These are phyloP conservation scores for Morpho helenor DNA, from an alignment of 2,888 invertebrate genomes.

Conservation along the genomic window DNA sequence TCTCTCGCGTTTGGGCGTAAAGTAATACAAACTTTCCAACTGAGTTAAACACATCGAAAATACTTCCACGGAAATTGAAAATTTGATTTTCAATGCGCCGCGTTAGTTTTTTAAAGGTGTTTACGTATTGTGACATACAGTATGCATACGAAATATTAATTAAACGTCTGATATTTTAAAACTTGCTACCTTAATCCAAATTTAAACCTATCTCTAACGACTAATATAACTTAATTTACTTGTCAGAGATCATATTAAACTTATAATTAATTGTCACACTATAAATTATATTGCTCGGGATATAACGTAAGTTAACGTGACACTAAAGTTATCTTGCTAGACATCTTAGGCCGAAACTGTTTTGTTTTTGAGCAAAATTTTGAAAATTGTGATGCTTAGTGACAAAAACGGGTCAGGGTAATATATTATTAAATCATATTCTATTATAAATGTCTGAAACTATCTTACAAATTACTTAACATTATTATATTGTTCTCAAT, in stretches of 20 bases:
- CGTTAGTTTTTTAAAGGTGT: slow-evolving; percentile 45
- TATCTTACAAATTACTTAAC: slow-evolving; percentile 75
- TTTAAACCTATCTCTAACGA: slow-evolving; percentile 39
- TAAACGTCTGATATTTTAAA: slow-evolving; percentile 31
- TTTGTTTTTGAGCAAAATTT: slow-evolving; percentile 28
- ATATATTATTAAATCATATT: slow-evolving; percentile 57
- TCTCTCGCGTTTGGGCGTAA: slow-evolving; percentile 3
- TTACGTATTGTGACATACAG: slow-evolving; percentile 41
- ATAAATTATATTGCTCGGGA: slow-evolving; percentile 49
- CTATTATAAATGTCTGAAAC: slow-evolving; percentile 59
- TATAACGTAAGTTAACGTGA: slow-evolving; percentile 3
- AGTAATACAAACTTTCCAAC: slow-evolving; percentile 6
- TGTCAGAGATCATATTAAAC: slow-evolving; percentile 77
- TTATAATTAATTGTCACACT: slow-evolving; percentile 71
- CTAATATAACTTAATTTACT: slow-evolving; percentile 65
- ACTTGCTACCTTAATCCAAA: slow-evolving; percentile 36
- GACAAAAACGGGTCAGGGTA: slow-evolving; percentile 41
- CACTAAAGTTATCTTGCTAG: neutral
- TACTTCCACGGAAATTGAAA: slow-evolving; percentile 43
- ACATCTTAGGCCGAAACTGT: too few relatives aligned
- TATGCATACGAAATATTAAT: slow-evolving; percentile 13
- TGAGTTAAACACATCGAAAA: slow-evolving; percentile 46
- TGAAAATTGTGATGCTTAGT: slow-evolving; percentile 50
- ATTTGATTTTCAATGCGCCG: slow-evolving; percentile 53
- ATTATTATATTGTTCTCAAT: slow-evolving; percentile 59